Percentiles rank a stretch among this genome's conserved stretches.
Evolutionary conservation across 2,888 invertebrate species (phyloP).

Genomic region (Parnassius glacialis): DNA sequence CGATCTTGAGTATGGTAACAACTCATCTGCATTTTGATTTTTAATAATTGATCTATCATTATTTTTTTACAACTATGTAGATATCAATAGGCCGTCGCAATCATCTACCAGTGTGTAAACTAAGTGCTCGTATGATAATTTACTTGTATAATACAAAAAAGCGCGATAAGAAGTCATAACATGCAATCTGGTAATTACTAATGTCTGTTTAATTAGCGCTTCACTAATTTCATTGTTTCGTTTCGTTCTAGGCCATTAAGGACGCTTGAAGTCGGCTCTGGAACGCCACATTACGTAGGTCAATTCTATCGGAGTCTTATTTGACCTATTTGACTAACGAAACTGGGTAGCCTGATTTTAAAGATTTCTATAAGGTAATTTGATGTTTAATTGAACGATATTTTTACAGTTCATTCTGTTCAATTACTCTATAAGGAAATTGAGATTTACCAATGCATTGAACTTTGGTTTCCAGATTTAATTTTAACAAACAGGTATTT

Average conservation of each 20-base stretch:
- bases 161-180: constrained; percentile 3
- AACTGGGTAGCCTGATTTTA: constrained; percentile 16
- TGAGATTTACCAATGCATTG: too few relatives aligned
- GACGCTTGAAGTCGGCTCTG: constrained; percentile 30
- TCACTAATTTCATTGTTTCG: constrained; percentile 26
- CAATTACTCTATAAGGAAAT: constrained; percentile 16
- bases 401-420: constrained; percentile 20
- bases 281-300: constrained; percentile 30
- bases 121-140: too few relatives aligned
- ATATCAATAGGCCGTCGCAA: too few relatives aligned
- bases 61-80: too few relatives aligned
- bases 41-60: too few relatives aligned
- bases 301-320: constrained; percentile 31
- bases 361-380: constrained; percentile 15
- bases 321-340: constrained; percentile 30
- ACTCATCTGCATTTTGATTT: too few relatives aligned
- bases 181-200: constrained; percentile 25
- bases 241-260: constrained; percentile 32
- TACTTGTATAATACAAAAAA: too few relatives aligned
- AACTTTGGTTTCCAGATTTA: too few relatives aligned
- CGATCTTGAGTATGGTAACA: too few relatives aligned
- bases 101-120: too few relatives aligned
- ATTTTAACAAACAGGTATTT: too few relatives aligned
- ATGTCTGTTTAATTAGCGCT: constrained; percentile 28
- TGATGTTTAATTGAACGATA: constrained; percentile 21